Evolutionary conservation across 2,113 vertebrate species (phyloP).

Genomic region (Seriola aureovittata): DNA sequence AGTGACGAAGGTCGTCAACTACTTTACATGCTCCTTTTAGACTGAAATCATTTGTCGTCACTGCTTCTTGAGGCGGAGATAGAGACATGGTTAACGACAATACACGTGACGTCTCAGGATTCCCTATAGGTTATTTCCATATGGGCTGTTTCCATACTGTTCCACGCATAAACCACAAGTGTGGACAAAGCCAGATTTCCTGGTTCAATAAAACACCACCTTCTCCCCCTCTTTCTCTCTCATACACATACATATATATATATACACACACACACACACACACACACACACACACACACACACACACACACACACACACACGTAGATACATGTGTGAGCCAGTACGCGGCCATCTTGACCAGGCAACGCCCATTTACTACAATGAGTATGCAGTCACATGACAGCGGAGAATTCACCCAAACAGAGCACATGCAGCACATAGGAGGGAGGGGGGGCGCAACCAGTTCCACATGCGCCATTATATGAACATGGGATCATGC

Average conservation of each 20-base stretch:
- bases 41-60: background rate
- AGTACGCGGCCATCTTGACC: conserved; percentile 80
- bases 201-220: background rate
- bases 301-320: background rate
- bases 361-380: conserved; percentile 86
- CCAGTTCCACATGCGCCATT: conserved; percentile 38
- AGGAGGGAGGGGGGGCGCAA: background rate
- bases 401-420: conserved; percentile 41
- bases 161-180: background rate
- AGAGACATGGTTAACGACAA: no score
- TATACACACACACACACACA: conserved; percentile 3
- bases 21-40: background rate
- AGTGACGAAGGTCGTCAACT: background rate
- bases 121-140: no score
- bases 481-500: conserved; percentile 32
- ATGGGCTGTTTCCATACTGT: background rate
- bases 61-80: no score
- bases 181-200: background rate
- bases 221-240: background rate
- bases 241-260: background rate
- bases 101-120: background rate
- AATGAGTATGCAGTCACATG: conserved; percentile 75
- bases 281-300: background rate
- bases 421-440: conserved; percentile 25
- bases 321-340: conserved; percentile 52